Evolutionary conservation across 2,113 vertebrate species (phyloP), one percentile per base, ranked within the genome.

Genomic region (Mohoua ochrocephala): DNA sequence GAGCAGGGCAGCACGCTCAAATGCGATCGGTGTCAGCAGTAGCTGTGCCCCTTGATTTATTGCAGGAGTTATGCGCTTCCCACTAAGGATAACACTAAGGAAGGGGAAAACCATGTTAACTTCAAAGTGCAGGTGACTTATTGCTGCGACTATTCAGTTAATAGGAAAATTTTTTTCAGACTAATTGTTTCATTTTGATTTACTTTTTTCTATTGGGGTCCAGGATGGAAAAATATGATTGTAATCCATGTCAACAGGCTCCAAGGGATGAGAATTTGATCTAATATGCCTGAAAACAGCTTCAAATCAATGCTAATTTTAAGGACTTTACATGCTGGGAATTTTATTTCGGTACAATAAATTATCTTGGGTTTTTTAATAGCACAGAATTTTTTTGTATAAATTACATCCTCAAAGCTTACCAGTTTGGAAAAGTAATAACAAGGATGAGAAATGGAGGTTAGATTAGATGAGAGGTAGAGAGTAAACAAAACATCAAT

Each of bases 171-270:
- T 64, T 63, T 60, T 90, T 83, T 76, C 74, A 65, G n/a, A 15
- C 37, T 82, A 85, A 91, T 85, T 45, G 75, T 28, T 93, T 88
- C 15, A 10, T 63, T 87, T 73, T 64, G 33, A 91, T 96, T 95
- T 83, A 26, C 31, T 65, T 83, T 71, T 64, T 74, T 60, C 73
- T 86, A 20, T 2, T 37, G 45, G 26, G 53, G 53, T 28, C 27
- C 37, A 71, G 35, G 63, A 73, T 65, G 57, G 53, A 89, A 91
- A 93, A 88, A 81, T 17, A 49, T 6, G 16, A 76, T 22, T 30
- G 28, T 33, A 47, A 76, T 61, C 39, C 30, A 42, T 56, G 44
- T 79, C 85, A 85, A 53, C 49, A 41, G 67, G 57, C 78, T 76
- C 67, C 41, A 47, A 39, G 37, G 37, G 30, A 87, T 3, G 41